These are phyloP conservation scores for Pangasius mekongensis DNA, from an alignment of 2,797 vertebrate genomes.

Conservation along the genomic window DNA sequence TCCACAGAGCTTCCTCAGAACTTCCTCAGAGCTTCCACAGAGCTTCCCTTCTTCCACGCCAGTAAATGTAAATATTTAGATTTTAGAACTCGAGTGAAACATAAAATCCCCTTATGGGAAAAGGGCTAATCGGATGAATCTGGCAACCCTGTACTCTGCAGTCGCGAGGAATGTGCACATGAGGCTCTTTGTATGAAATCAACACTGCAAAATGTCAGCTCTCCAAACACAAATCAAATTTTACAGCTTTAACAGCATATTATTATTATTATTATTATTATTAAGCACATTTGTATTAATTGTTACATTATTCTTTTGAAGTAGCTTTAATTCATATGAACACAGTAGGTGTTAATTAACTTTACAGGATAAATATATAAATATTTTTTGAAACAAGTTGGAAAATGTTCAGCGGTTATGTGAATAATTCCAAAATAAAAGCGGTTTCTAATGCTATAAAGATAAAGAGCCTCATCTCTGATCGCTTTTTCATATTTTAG, in stretches of 20 bases:
- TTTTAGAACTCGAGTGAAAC: not conserved
- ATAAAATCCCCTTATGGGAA: too few species aligned
- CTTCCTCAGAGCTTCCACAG: too few species aligned
- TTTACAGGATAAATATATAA: not conserved
- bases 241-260: not conserved
- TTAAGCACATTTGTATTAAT: not conserved
- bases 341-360: not conserved
- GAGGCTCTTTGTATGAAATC: constrained; percentile 6
- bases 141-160: constrained; percentile 14
- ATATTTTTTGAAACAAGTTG: not conserved
- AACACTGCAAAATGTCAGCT: not conserved
- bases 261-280: not conserved
- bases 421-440: not conserved
- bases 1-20: too few species aligned
- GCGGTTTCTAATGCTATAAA: not conserved
- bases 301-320: not conserved
- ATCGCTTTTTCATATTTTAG: not conserved
- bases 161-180: constrained; percentile 10
- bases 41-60: too few species aligned
- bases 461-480: not conserved
- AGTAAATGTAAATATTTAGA: not conserved
- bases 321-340: not conserved
- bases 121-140: too few species aligned
- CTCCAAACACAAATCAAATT: not conserved
- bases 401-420: not conserved